phyloP scores from a whole-genome alignment of 2,113 vertebrate species.

The Cyphomyrus discorhynchus region DNA sequence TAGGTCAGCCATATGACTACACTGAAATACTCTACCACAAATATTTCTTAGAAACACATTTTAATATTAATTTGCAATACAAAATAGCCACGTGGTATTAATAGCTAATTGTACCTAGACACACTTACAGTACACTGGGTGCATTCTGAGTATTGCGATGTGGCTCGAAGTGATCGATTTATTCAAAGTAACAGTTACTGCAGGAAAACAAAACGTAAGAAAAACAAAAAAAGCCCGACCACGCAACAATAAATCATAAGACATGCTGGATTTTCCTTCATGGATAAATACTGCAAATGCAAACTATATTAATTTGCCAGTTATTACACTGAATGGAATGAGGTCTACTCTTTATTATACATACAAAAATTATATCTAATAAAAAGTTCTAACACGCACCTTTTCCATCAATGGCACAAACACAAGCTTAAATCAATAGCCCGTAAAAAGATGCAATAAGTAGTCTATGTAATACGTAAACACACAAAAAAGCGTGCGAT shows the following conservation, averaged over 20 bases:
- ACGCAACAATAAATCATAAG: background rate
- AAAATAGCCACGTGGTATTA: background rate
- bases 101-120: background rate
- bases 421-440: background rate
- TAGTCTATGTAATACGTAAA: background rate
- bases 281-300: background rate
- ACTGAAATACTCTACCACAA: background rate
- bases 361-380: background rate
- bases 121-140: background rate
- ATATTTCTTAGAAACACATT: background rate
- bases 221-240: background rate
- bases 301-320: background rate
- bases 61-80: background rate
- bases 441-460: background rate
- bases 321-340: background rate
- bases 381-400: background rate
- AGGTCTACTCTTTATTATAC: background rate
- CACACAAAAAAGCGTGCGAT: background rate
- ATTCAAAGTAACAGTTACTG: background rate
- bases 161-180: background rate
- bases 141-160: background rate
- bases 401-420: background rate
- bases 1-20: background rate
- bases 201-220: background rate
- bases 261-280: background rate